A percentile compares a stretch with the other conserved stretches of the same genome.
These are phyloP conservation scores for Bombus sylvicola DNA, from an alignment of 1,140 invertebrate genomes.

Conservation along the genomic window DNA sequence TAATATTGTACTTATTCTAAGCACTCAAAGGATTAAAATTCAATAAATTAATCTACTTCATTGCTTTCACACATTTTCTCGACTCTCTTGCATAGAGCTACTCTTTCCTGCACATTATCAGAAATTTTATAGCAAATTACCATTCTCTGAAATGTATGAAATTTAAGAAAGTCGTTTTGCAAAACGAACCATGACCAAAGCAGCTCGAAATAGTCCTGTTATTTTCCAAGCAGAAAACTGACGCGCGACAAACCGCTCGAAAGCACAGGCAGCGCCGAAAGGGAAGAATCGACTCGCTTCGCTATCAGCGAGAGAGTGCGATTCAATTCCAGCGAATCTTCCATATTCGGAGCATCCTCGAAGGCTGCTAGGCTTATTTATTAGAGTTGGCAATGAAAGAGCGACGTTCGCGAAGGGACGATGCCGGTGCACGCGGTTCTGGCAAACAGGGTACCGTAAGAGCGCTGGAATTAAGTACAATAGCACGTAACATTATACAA, in stretches of 20 bases:
- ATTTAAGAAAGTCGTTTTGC: background rate
- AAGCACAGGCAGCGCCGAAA: background rate
- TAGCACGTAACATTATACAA: slow-evolving; percentile 58
- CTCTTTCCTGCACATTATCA: no score
- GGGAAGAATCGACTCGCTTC: background rate
- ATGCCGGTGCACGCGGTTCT: background rate
- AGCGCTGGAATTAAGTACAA: slow-evolving; percentile 46
- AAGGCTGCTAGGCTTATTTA: slow-evolving; percentile 12
- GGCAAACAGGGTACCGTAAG: slow-evolving; percentile 47
- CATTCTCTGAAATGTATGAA: no score
- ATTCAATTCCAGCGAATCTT: slow-evolving; percentile 34
- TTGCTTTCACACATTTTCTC: no score
- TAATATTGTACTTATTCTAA: no score
- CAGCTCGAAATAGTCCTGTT: background rate
- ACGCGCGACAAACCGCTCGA: background rate
- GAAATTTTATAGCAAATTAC: no score
- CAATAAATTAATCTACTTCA: no score
- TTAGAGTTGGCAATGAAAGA: slow-evolving; percentile 14
- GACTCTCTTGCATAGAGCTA: no score
- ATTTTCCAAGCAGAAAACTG: background rate
- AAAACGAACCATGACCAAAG: background rate
- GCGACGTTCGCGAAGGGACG: background rate
- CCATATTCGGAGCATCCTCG: slow-evolving; percentile 37
- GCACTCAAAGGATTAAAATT: no score
- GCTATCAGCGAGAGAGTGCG: background rate